These are phyloP conservation scores for Pogona vitticeps DNA, from an alignment of 2,113 vertebrate species.

Conservation along the genomic window DNA sequence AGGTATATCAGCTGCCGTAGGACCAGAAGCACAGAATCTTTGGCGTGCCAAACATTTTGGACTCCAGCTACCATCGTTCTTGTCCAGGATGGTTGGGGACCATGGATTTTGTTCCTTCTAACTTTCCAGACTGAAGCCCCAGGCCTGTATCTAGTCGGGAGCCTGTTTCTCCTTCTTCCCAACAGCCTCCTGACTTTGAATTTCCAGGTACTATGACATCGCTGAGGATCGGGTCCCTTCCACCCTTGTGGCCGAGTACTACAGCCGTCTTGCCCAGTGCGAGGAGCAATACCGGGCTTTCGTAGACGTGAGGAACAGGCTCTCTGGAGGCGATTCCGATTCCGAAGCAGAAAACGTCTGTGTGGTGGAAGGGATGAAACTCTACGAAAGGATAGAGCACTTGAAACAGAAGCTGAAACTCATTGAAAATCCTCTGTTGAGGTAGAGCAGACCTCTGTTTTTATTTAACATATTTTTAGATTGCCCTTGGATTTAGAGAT, in stretches of 20 bases:
- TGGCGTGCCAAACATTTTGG: too few relatives aligned
- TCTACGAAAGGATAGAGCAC: conserved; percentile 88
- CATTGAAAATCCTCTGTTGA: conserved; percentile 92
- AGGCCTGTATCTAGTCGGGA: neutral
- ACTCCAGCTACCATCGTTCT: too few relatives aligned
- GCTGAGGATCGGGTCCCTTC: conserved; percentile 90
- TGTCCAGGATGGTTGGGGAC: neutral
- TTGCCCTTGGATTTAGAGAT: neutral
- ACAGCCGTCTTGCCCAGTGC: conserved; percentile 80
- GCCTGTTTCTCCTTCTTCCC: neutral
- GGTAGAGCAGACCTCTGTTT: conserved; percentile 66
- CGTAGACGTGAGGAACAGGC: conserved; percentile 80
- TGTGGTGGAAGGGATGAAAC: conserved; percentile 91
- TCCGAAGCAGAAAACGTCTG: conserved; percentile 86
- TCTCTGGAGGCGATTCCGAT: conserved; percentile 81
- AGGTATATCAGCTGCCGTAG: neutral
- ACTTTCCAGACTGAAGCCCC: neutral
- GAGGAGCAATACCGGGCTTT: conserved; percentile 85
- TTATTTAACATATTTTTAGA: neutral
- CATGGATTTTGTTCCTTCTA: neutral
- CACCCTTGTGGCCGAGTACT: conserved; percentile 88
- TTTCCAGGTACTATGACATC: conserved; percentile 90
- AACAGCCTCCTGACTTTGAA: conserved; percentile 6
- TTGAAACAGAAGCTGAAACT: conserved; percentile 90
- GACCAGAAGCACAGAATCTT: neutral